Conservation (phyloP, 2,113 vertebrate species). For the Atrichornis clamosus region DNA sequence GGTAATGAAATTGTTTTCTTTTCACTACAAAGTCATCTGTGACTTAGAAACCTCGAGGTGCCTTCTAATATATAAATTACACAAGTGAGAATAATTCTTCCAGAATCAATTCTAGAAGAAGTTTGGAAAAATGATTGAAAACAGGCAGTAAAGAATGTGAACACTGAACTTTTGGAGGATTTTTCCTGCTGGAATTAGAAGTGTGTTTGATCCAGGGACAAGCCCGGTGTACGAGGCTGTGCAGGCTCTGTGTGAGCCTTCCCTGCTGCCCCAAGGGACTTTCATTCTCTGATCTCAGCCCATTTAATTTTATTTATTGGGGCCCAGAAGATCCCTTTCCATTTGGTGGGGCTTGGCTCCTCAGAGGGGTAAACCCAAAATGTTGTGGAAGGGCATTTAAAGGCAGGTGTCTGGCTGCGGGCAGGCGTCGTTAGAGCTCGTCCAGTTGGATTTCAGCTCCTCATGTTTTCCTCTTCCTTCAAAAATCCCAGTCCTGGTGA, state of each 20-base stretch:
- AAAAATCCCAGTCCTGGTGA: too few relatives aligned
- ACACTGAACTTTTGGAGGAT: background rate
- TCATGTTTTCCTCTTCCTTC: background rate
- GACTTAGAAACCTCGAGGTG: background rate
- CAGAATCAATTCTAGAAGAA: background rate
- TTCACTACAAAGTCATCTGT: background rate
- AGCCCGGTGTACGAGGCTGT: too few relatives aligned
- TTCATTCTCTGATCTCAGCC: background rate
- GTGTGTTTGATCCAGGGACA: too few relatives aligned
- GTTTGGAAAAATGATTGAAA: background rate
- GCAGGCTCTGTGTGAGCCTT: too few relatives aligned
- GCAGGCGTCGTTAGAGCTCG: background rate
- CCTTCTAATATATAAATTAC: background rate
- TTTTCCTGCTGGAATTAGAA: background rate
- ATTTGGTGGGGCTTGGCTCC: background rate
- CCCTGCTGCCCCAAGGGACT: too few relatives aligned
- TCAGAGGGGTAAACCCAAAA: background rate
- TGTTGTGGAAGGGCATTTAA: background rate
- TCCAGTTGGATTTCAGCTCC: background rate
- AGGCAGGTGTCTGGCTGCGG: too few relatives aligned
- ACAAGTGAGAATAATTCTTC: background rate
- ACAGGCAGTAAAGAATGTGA: background rate
- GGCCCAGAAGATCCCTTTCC: background rate
- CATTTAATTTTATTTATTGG: background rate
- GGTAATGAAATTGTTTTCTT: background rate